Evolutionary conservation across 2,113 vertebrate genomes (phyloP).

Genomic region (Orcinus orca): DNA sequence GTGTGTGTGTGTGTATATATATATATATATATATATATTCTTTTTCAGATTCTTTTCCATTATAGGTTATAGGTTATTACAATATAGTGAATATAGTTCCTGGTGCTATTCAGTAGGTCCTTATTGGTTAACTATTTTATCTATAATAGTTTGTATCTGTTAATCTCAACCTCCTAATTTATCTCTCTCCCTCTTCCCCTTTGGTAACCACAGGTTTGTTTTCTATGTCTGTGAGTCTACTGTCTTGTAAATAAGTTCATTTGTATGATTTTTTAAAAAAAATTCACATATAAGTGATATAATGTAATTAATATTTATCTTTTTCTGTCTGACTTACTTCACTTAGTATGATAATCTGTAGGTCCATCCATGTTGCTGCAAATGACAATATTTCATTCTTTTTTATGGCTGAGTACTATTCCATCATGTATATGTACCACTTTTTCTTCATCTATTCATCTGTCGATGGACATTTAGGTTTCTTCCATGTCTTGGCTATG

Average conservation of each 20-base stretch:
- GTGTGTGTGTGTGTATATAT: too few relatives aligned
- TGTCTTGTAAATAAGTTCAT: neutral
- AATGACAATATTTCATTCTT: too few relatives aligned
- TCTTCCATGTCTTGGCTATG: neutral
- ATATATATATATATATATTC: too few relatives aligned
- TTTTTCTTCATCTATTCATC: neutral
- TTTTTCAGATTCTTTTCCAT: neutral
- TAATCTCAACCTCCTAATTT: neutral
- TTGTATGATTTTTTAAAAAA: too few relatives aligned
- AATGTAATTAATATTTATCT: too few relatives aligned
- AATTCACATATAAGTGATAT: neutral
- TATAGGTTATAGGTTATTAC: neutral
- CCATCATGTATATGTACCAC: too few relatives aligned
- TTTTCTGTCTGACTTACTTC: neutral
- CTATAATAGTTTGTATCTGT: neutral
- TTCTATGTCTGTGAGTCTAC: neutral
- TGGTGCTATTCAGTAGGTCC: neutral
- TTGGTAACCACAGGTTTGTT: neutral
- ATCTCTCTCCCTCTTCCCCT: neutral
- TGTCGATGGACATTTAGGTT: neutral
- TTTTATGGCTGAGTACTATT: too few relatives aligned
- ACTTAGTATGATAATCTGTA: neutral
- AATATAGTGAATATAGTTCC: neutral
- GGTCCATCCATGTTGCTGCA: too few relatives aligned
- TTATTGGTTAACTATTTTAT: neutral